These are phyloP conservation scores for Trissoscelio sp. DNA, from an alignment of 2,888 invertebrate species.

Conservation along the genomic window DNA sequence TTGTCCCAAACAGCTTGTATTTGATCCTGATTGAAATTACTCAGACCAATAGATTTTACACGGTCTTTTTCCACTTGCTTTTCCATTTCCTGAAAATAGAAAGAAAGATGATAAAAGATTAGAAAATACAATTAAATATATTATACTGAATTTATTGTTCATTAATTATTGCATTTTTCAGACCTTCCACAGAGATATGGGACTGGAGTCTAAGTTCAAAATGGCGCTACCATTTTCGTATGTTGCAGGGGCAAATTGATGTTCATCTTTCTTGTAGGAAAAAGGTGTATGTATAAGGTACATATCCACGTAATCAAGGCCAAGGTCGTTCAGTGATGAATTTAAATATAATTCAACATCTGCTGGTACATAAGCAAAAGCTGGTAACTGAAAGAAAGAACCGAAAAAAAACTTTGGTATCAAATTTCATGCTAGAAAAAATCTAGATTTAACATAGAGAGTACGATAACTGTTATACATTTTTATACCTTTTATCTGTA, in stretches of 20 bases:
- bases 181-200: slow-evolving; percentile 89
- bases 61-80: slow-evolving; percentile 87
- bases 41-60: slow-evolving; percentile 89
- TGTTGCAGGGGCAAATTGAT: slow-evolving; percentile 85
- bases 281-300: slow-evolving; percentile 92
- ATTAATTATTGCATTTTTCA: too few relatives aligned
- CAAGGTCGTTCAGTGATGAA: slow-evolving; percentile 83
- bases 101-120: neutral
- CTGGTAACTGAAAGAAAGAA: too few relatives aligned
- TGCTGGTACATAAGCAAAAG: too few relatives aligned
- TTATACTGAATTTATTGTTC: too few relatives aligned
- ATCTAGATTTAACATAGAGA: too few relatives aligned
- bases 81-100: slow-evolving; percentile 87
- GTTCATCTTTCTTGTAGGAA: slow-evolving; percentile 86
- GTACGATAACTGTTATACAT: too few relatives aligned
- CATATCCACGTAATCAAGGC: slow-evolving; percentile 89
- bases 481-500: too few relatives aligned
- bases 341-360: slow-evolving; percentile 88
- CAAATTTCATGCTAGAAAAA: too few relatives aligned
- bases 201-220: slow-evolving; percentile 87
- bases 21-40: slow-evolving; percentile 91
- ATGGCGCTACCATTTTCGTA: slow-evolving; percentile 86
- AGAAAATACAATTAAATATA: too few relatives aligned
- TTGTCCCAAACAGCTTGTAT: slow-evolving; percentile 86
- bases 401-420: too few relatives aligned